Conservation (phyloP, 2,797 vertebrate genomes). For the Hylomyscus alleni region DNA sequence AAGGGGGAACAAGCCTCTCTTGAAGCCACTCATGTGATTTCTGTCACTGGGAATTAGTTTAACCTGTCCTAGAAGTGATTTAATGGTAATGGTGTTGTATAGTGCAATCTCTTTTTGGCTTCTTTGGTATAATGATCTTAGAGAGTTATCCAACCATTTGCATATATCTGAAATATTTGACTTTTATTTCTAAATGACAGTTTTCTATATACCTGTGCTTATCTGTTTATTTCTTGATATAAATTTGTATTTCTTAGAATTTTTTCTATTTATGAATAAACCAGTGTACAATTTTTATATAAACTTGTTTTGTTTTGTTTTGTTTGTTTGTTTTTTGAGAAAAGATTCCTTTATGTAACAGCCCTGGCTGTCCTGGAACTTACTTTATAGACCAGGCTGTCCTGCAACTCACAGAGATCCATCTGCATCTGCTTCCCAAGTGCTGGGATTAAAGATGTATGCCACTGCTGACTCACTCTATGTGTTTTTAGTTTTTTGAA, state of each 20-base stretch:
- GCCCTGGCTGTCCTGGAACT: neutral
- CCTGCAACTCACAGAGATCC: neutral
- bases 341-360: neutral
- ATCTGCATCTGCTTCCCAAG: neutral
- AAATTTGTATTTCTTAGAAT: neutral
- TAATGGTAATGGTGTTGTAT: neutral
- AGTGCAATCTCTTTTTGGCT: neutral
- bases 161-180: slow-evolving; percentile 34
- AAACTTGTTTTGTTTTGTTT: neutral
- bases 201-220: slow-evolving; percentile 6
- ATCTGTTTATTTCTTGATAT: slow-evolving; percentile 20
- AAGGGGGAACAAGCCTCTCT: neutral
- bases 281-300: neutral
- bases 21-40: slow-evolving; percentile 36
- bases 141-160: neutral
- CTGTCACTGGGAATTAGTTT: slow-evolving; percentile 34
- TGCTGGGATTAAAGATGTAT: neutral
- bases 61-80: slow-evolving; percentile 38
- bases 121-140: slow-evolving; percentile 47
- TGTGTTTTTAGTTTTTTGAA: neutral
- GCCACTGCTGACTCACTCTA: neutral
- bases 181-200: slow-evolving; percentile 14
- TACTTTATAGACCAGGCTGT: neutral
- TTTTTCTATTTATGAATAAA: slow-evolving; percentile 56
- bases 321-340: neutral